These are phyloP conservation scores for Siniperca knerii DNA, from an alignment of 2,113 vertebrate species.

Conservation along the genomic window DNA sequence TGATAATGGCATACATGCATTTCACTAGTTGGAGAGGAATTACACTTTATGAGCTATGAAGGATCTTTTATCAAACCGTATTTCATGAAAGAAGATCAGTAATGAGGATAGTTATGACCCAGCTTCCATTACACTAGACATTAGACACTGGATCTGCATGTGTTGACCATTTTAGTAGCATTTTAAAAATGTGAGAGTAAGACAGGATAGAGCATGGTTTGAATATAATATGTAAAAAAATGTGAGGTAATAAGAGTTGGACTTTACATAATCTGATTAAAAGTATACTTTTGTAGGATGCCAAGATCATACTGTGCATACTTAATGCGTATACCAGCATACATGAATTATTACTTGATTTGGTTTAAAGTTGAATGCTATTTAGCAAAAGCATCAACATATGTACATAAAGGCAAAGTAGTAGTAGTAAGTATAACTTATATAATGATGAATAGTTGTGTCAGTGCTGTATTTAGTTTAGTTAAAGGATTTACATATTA, in stretches of 20 bases:
- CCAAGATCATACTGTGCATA: neutral
- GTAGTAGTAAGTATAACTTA: neutral
- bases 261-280: neutral
- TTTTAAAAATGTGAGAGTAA: neutral
- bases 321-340: neutral
- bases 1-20: neutral
- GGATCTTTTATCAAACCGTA: neutral
- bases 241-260: neutral
- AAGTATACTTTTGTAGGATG: neutral
- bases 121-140: neutral
- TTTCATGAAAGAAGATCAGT: conserved; percentile 11
- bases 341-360: neutral
- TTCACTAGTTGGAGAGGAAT: conserved; percentile 8
- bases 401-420: neutral
- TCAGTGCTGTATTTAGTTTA: neutral
- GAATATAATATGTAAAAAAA: neutral
- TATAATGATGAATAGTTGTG: neutral
- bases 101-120: neutral
- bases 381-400: conserved; percentile 29
- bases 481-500: neutral
- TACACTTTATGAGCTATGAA: neutral
- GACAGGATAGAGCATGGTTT: neutral
- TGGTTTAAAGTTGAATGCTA: neutral
- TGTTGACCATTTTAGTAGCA: neutral
- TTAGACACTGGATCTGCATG: neutral